Evolutionary conservation across 2,888 invertebrate species (phyloP).

Genomic region (Pegoplata infirma): DNA sequence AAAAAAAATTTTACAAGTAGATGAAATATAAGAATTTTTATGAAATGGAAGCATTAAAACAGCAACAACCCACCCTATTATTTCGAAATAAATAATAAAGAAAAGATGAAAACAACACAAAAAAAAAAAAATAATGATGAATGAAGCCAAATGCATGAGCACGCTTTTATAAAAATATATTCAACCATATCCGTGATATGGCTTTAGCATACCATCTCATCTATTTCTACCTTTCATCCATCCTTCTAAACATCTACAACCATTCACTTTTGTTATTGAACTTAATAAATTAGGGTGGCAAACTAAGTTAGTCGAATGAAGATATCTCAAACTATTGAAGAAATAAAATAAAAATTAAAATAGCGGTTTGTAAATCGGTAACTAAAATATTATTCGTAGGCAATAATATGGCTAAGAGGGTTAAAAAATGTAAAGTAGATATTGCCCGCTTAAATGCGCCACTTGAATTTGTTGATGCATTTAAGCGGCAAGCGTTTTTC

Average conservation of each 20-base stretch:
- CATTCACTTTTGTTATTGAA: background rate
- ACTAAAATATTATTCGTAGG: too few species aligned
- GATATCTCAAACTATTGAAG: too few species aligned
- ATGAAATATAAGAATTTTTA: background rate
- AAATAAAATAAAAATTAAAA: too few species aligned
- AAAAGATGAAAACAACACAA: background rate
- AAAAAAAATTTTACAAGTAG: background rate
- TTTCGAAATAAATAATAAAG: background rate
- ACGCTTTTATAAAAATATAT: conserved; percentile 20
- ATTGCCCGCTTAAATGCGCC: too few species aligned
- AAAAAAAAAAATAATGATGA: background rate
- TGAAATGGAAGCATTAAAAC: background rate
- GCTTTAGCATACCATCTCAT: conserved; percentile 3
- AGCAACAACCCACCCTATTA: background rate
- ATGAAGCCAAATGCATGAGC: conserved; percentile 24
- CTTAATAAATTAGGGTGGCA: too few species aligned
- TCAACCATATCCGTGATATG: background rate
- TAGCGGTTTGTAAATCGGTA: too few species aligned
- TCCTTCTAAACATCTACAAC: background rate
- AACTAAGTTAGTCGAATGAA: too few species aligned
- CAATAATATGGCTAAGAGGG: too few species aligned
- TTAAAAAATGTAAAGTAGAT: too few species aligned
- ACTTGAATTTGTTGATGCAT: too few species aligned
- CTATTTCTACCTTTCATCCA: background rate
- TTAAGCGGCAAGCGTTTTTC: too few species aligned